Conservation (phyloP, 2,888 invertebrate genomes). For the Ophion ellenae region DNA sequence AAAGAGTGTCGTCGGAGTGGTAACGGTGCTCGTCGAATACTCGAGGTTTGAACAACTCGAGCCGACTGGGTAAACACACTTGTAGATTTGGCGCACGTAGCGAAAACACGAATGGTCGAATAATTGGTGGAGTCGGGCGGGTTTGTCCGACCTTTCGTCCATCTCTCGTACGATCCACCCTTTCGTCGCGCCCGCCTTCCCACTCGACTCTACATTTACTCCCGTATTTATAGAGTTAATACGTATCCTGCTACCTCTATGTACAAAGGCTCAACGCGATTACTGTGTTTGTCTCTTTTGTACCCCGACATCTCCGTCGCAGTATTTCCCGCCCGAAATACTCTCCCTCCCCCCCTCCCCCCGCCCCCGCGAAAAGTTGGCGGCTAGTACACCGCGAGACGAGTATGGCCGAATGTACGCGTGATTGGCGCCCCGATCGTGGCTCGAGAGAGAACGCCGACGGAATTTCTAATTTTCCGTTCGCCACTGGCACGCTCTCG, state of each 20-base stretch:
- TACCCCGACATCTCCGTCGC: conserved; percentile 37
- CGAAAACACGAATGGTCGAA: conserved; percentile 80
- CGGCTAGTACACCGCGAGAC: conserved; percentile 34
- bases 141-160: conserved; percentile 70
- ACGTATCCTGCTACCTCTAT: conserved; percentile 9
- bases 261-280: conserved; percentile 24
- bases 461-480: conserved; percentile 80
- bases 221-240: conserved; percentile 42
- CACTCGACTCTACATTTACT: conserved; percentile 60
- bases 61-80: conserved; percentile 77
- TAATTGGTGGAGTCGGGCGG: conserved; percentile 82
- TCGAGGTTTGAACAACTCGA: conserved; percentile 53
- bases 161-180: conserved; percentile 7
- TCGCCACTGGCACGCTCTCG: conserved; percentile 33
- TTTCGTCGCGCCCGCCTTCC: conserved; percentile 59
- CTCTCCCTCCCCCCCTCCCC: not conserved
- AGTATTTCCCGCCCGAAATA: conserved; percentile 14
- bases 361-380: conserved; percentile 6
- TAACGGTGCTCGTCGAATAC: not conserved
- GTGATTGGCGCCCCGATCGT: conserved; percentile 81
- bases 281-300: conserved; percentile 36
- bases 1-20: conserved; percentile 1
- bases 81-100: conserved; percentile 83
- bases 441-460: conserved; percentile 73
- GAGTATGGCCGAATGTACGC: conserved; percentile 79